A percentile compares a stretch with the other conserved stretches of the same genome.
phyloP scores from a whole-genome alignment of 2,113 vertebrate species.

The Craseonycteris thonglongyai region DNA sequence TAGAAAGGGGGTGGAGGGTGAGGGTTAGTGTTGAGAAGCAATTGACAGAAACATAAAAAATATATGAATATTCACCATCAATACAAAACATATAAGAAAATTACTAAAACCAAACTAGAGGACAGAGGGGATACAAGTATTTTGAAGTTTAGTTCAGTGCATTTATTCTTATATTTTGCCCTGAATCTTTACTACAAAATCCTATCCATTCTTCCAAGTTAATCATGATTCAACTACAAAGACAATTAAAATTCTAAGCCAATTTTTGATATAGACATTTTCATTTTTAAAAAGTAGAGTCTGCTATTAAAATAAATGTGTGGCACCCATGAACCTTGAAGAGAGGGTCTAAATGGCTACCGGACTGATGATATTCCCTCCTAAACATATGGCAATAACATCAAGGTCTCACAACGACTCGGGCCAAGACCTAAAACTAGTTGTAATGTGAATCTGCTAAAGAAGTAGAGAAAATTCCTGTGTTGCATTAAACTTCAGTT shows the following conservation, averaged over 20 bases:
- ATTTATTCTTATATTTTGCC: neutral
- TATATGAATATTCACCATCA: neutral
- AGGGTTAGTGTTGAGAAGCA: neutral
- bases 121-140: neutral
- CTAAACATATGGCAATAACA: constrained; percentile 10
- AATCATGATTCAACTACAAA: neutral
- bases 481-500: neutral
- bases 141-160: neutral
- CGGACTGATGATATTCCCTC: neutral
- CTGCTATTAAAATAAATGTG: neutral
- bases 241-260: neutral
- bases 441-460: constrained; percentile 5
- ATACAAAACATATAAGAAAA: neutral
- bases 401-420: constrained; percentile 13
- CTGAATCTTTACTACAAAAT: neutral
- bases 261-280: constrained; percentile 8
- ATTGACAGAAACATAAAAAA: neutral
- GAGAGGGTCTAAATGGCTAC: neutral
- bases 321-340: neutral
- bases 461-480: neutral
- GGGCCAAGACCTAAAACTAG: constrained; percentile 33
- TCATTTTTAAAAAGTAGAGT: neutral
- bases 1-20: rapidly evolving
- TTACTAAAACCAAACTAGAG: neutral
- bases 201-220: neutral